A percentile compares a stretch with the other conserved stretches of the same genome.
Conservation (phyloP, 2,888 invertebrate species). For the Xestia sexstrigata region DNA sequence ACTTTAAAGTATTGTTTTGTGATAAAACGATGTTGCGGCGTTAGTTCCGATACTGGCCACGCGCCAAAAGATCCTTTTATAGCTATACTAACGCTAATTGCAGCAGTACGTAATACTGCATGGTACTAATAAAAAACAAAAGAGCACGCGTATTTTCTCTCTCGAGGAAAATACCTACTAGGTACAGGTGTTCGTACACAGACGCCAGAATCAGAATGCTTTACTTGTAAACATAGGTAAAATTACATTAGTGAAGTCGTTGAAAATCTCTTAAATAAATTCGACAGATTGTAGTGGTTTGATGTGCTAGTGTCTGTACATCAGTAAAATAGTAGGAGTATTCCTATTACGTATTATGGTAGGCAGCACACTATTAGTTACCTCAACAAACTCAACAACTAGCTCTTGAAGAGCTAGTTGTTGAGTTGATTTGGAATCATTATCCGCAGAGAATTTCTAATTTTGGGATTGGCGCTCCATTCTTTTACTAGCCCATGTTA, state of each 20-base stretch:
- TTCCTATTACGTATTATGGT: too few species aligned
- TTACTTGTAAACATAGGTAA: too few species aligned
- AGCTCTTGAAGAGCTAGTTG: background rate
- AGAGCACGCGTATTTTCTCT: background rate
- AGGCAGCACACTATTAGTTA: background rate
- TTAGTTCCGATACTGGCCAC: background rate
- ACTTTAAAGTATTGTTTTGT: background rate
- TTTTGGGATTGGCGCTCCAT: conserved; percentile 2
- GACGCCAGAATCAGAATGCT: too few species aligned
- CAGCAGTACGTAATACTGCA: background rate
- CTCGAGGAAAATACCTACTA: background rate
- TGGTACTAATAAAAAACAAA: too few species aligned
- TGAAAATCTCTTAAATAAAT: too few species aligned
- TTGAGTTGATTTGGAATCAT: background rate
- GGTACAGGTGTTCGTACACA: background rate
- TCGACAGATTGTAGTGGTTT: too few species aligned
- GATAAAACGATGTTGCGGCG: background rate
- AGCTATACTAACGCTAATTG: background rate
- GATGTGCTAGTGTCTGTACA: background rate
- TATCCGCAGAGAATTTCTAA: background rate
- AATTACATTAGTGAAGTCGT: too few species aligned
- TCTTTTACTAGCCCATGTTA: background rate
- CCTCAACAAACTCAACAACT: background rate
- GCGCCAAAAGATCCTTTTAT: background rate
- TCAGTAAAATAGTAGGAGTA: too few species aligned